These are phyloP conservation scores for Amphilophus citrinellus DNA, from an alignment of 2,113 vertebrate genomes.

Conservation along the genomic window DNA sequence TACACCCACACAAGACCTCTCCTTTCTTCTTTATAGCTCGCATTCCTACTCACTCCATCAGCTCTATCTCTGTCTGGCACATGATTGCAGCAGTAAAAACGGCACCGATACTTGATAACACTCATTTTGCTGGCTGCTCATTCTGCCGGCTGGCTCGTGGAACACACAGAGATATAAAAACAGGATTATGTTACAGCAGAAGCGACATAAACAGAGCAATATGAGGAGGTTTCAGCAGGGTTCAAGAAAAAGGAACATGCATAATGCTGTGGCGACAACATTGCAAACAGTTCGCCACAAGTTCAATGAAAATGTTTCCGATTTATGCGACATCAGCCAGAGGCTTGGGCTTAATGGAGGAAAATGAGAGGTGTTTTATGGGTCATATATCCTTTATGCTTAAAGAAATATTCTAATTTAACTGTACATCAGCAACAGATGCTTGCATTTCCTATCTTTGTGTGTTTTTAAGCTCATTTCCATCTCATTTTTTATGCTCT, in stretches of 20 bases:
- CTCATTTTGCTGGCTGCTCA: slow-evolving; percentile 46
- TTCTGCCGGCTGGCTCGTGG: slow-evolving; percentile 7
- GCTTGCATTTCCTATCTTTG: not conserved
- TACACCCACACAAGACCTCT: not conserved
- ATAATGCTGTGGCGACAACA: slow-evolving; percentile 3
- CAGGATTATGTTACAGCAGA: slow-evolving; percentile 52
- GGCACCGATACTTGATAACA: slow-evolving; percentile 57
- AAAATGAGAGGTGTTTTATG: not conserved
- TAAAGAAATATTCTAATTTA: slow-evolving; percentile 17
- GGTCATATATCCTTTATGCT: slow-evolving; percentile 11
- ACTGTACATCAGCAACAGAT: slow-evolving; percentile 14
- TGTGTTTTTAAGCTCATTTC: slow-evolving; percentile 40
- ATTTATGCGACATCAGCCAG: slow-evolving; percentile 1
- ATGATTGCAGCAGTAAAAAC: slow-evolving; percentile 49
- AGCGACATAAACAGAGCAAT: slow-evolving; percentile 33
- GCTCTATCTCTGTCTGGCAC: slow-evolving; percentile 45
- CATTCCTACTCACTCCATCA: slow-evolving; percentile 26
- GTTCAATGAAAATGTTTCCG: not conserved
- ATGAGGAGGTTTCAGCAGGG: not conserved
- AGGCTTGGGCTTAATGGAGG: not conserved
- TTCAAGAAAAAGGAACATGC: slow-evolving; percentile 2
- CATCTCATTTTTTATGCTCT: slow-evolving; percentile 30
- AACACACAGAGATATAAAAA: slow-evolving; percentile 51
- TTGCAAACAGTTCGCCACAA: slow-evolving; percentile 9
- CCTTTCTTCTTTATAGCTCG: not conserved